Base-by-base conservation (phyloP, 2,113 vertebrate genomes). In the Geococcyx californianus region DNA sequence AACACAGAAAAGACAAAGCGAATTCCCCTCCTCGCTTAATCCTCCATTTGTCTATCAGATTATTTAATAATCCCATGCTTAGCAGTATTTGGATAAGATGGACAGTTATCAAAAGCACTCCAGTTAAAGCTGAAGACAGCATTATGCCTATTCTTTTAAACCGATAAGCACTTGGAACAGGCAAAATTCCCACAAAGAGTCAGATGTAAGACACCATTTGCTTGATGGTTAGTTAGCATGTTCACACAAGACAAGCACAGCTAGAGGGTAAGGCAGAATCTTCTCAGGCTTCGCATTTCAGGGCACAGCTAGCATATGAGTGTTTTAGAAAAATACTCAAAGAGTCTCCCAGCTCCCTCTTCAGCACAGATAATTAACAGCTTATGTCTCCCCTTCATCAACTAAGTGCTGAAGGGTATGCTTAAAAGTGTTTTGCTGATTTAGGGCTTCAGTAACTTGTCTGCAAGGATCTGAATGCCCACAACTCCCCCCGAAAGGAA, bases 331-430 rank as follows among this genome's bases (percentile, higher is more conserved):
- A 90, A 34, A 86, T 19, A 74, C 6, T 47, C 44, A 38, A 67
- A 20, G 13, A 87, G 13, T 34, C 49, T 92, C 38, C 24, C 62
- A 78, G 51, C 29, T 78, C 74, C 34, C 40, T 72, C 26, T 59
- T 87, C 64, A 67, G 93, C 55, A 70, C 59, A 74, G 62, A 88
- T 86, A 89, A 95, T 81, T 90, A 94, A 94, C 55, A 93, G 56
- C 52, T 91, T 66, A 40, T 24, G 18, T 75, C 33, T 69, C 11
- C 47, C 38, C 21, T 89, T 96, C 34, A 84, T 84, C 60, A 84
- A 34, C 40, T 49, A 84, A 81, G 40, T 26, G 26, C 33, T 74
- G 74, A 93, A 91, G 52, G 60, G 78, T 36, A 87, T 5, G 11
- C 55, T 89, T 84, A 7, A 11, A 89, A 74, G 42, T 13, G 14